These are phyloP conservation scores for Agonopterix arenella DNA, from an alignment of 2,888 invertebrate genomes.

Conservation along the genomic window DNA sequence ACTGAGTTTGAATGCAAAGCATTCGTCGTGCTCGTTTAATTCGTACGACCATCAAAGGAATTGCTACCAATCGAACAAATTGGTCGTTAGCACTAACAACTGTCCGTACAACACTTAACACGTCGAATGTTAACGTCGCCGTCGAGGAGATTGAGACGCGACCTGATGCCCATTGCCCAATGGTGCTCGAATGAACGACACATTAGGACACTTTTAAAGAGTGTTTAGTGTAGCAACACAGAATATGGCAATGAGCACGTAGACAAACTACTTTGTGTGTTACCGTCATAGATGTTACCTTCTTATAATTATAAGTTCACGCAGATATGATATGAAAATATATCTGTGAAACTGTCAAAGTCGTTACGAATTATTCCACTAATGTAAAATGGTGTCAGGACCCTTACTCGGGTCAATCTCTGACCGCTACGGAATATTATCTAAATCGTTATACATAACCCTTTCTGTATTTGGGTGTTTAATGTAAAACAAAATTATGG, in stretches of 20 bases:
- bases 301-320: too few species aligned
- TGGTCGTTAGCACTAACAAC: conserved; percentile 4
- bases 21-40: conserved; percentile 10
- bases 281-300: too few species aligned
- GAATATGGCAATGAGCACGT: background rate
- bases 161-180: conserved; percentile 1
- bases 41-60: conserved; percentile 5
- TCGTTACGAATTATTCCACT: too few species aligned
- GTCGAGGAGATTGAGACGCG: background rate
- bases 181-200: background rate
- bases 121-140: conserved; percentile 1
- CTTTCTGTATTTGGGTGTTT: too few species aligned
- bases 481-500: too few species aligned
- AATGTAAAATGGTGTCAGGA: too few species aligned
- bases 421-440: too few species aligned
- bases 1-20: conserved; percentile 2
- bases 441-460: too few species aligned
- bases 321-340: too few species aligned
- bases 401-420: too few species aligned
- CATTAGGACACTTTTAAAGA: background rate
- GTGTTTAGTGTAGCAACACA: background rate
- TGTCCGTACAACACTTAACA: background rate
- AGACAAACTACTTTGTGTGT: too few species aligned
- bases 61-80: conserved; percentile 13
- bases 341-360: too few species aligned